Percentiles rank a stretch among this genome's conserved stretches.
Evolutionary conservation across 2,888 invertebrate genomes (phyloP).

Genomic region (Aporophyla lueneburgensis): DNA sequence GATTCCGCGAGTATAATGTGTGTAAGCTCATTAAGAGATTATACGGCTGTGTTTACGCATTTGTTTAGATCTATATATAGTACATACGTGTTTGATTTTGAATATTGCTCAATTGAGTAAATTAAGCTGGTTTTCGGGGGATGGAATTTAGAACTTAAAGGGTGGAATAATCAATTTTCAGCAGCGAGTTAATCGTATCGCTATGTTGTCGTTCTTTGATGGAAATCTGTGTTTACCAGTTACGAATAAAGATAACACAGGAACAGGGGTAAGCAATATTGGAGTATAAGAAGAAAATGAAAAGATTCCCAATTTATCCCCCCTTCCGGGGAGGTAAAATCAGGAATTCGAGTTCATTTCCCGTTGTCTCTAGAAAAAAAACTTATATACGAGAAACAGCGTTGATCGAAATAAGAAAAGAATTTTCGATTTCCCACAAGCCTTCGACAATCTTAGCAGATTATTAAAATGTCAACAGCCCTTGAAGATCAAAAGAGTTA

Average conservation of each 20-base stretch:
- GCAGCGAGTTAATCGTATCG: too few species aligned
- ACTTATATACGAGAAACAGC: background rate
- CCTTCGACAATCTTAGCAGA: constrained; percentile 27
- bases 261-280: background rate
- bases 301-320: background rate
- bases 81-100: constrained; percentile 14
- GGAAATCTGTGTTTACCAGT: background rate
- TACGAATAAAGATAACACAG: constrained; percentile 3
- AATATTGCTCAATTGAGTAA: constrained; percentile 30
- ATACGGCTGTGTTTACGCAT: constrained; percentile 53
- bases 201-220: background rate
- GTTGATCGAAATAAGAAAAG: constrained; percentile 21
- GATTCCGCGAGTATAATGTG: constrained; percentile 53
- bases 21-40: constrained; percentile 69
- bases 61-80: constrained; percentile 42
- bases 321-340: background rate
- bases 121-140: constrained; percentile 3
- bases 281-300: background rate
- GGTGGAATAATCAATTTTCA: background rate
- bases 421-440: constrained; percentile 31
- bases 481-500: constrained; percentile 21
- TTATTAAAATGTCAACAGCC: constrained; percentile 42
- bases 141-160: background rate
- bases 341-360: constrained; percentile 33
- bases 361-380: constrained; percentile 13